phyloP scores from a whole-genome alignment of 92 coral and sea anemone genomes.

The Galaxea fascicularis region DNA sequence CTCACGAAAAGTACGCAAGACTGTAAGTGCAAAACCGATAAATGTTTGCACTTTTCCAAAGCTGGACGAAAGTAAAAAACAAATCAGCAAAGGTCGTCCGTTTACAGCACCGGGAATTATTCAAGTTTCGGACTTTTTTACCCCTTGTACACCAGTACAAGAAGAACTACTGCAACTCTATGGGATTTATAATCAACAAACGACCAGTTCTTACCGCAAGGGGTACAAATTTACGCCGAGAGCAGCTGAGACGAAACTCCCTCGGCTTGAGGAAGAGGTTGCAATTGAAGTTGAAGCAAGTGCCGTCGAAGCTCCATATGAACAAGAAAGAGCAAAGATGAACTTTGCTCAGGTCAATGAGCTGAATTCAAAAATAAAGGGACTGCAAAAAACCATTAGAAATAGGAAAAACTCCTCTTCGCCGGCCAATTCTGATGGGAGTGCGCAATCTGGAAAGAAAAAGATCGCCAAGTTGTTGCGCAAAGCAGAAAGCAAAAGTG shows the following conservation, averaged over 20 bases:
- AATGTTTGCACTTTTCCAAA: slow-evolving; percentile 12
- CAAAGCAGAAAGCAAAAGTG: slow-evolving; percentile 23
- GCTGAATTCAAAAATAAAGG: slow-evolving; percentile 59
- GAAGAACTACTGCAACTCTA: slow-evolving; percentile 67
- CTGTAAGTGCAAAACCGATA: slow-evolving; percentile 21
- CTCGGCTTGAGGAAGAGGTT: not conserved
- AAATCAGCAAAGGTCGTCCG: slow-evolving; percentile 27
- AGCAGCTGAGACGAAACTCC: slow-evolving; percentile 7
- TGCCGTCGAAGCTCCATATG: slow-evolving; percentile 19
- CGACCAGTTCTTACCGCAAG: slow-evolving; percentile 71
- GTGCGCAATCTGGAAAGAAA: slow-evolving; percentile 12
- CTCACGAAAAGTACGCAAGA: slow-evolving; percentile 4
- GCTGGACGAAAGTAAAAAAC: not conserved
- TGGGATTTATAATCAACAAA: slow-evolving; percentile 76
- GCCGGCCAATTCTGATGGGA: slow-evolving; percentile 31
- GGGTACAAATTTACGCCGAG: slow-evolving; percentile 66
- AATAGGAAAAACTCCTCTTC: slow-evolving; percentile 22
- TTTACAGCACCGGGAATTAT: slow-evolving; percentile 65
- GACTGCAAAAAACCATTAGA: slow-evolving; percentile 54
- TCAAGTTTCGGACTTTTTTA: slow-evolving; percentile 38
- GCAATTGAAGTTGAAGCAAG: slow-evolving; percentile 5
- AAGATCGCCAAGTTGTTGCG: not conserved
- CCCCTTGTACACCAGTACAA: slow-evolving; percentile 64
- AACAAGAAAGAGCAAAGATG: slow-evolving; percentile 44
- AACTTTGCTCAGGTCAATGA: slow-evolving; percentile 72